phyloP scores from a whole-genome alignment of 2,888 invertebrate genomes.

The Himalopsyche kuldschensis region DNA sequence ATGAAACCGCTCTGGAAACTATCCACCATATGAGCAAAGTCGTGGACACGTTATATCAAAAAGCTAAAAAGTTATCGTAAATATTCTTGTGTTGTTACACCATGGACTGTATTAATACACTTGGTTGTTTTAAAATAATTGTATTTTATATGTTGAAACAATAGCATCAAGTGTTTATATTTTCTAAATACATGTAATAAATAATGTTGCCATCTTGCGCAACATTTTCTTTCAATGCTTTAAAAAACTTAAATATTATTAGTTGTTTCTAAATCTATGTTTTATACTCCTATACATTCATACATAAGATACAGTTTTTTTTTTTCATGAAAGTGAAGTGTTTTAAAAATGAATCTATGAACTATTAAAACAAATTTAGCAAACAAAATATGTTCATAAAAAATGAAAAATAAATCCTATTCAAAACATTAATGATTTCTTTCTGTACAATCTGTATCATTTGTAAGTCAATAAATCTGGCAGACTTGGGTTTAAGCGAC shows the following conservation, averaged over 20 bases:
- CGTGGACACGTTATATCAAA: conserved; percentile 98
- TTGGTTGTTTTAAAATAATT: background rate
- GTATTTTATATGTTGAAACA: background rate
- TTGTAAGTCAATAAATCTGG: too few species aligned
- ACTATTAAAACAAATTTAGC: background rate
- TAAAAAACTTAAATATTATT: background rate
- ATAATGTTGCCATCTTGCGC: background rate
- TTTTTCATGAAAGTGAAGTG: background rate
- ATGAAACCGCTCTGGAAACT: conserved; percentile 95
- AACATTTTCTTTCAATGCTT: background rate
- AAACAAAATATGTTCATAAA: background rate
- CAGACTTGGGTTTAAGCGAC: too few species aligned
- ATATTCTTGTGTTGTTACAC: background rate
- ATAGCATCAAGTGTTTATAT: background rate
- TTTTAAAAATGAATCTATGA: background rate
- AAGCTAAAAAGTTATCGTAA: conserved; percentile 97
- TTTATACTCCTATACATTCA: background rate
- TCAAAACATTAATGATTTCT: background rate
- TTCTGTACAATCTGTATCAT: background rate
- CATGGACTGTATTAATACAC: background rate
- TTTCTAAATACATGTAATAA: background rate
- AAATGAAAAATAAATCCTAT: background rate
- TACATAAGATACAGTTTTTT: background rate
- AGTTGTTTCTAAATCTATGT: background rate
- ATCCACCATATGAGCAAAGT: conserved; percentile 99